Evolutionary conservation across 2,113 vertebrate species (phyloP).

Genomic region (Beaufortia kweichowensis): DNA sequence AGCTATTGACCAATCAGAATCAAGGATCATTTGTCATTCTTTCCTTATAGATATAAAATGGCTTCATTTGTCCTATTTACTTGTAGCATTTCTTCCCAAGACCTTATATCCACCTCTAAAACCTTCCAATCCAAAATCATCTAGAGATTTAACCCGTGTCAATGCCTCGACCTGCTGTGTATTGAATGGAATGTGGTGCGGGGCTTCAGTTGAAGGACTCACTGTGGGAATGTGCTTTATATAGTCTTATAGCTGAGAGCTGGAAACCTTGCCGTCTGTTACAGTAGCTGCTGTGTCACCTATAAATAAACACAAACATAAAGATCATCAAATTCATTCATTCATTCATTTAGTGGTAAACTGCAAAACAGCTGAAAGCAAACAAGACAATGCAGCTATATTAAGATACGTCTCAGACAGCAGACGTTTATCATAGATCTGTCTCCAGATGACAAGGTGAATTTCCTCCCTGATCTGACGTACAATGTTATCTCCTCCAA

Average conservation of each 20-base stretch:
- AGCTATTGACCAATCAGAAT: too few relatives aligned
- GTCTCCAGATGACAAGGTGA: neutral
- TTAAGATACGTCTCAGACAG: neutral
- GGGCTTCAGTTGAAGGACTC: neutral
- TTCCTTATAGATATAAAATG: too few relatives aligned
- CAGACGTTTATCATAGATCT: neutral
- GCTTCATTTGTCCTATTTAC: neutral
- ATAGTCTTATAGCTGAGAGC: conserved; percentile 60
- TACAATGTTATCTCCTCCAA: conserved; percentile 22
- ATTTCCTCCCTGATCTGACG: neutral
- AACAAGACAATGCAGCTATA: neutral
- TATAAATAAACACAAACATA: conserved; percentile 48
- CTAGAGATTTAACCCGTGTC: neutral
- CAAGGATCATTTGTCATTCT: too few relatives aligned
- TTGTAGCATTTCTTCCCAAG: neutral
- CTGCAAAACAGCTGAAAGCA: neutral
- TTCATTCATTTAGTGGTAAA: conserved; percentile 10
- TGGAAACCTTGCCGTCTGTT: conserved; percentile 6
- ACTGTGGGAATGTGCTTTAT: conserved; percentile 23
- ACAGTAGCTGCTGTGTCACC: conserved; percentile 53
- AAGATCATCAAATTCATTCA: conserved; percentile 32
- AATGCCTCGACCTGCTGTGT: neutral
- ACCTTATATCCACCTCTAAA: neutral
- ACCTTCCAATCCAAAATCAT: neutral
- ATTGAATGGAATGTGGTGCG: neutral